phyloP scores from a whole-genome alignment of 2,888 invertebrate species.

The Cecidostiba fungosa region DNA sequence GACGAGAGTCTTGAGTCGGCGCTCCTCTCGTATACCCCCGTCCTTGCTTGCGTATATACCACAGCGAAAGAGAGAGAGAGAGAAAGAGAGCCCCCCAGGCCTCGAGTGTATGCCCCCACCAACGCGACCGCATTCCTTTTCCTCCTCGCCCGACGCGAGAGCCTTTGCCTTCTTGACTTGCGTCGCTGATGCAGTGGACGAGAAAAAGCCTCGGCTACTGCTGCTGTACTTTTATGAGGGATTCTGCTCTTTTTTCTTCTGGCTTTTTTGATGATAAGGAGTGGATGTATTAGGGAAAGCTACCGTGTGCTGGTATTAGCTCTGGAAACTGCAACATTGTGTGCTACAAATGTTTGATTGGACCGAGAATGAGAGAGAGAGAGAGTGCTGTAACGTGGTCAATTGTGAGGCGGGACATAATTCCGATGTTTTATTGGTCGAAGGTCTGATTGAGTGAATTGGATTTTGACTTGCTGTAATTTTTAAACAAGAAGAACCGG shows the following conservation, averaged over 20 bases:
- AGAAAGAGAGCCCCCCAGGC: conserved; percentile 20
- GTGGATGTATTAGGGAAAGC: too few relatives aligned
- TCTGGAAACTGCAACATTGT: too few relatives aligned
- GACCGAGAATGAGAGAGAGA: background rate
- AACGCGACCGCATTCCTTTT: conserved; percentile 81
- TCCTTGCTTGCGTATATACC: conserved; percentile 21
- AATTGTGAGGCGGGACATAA: background rate
- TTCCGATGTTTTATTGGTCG: background rate
- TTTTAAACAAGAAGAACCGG: too few relatives aligned
- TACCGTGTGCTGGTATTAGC: too few relatives aligned
- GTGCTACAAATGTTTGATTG: too few relatives aligned
- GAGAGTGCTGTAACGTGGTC: background rate
- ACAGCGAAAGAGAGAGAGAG: background rate
- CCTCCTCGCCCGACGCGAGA: conserved; percentile 43
- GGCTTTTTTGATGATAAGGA: too few relatives aligned
- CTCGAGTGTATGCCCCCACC: conserved; percentile 65
- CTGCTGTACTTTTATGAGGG: background rate
- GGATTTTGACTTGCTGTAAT: too few relatives aligned
- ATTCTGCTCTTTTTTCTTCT: background rate
- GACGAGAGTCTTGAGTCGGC: background rate
- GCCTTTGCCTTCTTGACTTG: conserved; percentile 28
- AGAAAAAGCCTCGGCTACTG: background rate
- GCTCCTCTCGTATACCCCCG: conserved; percentile 8
- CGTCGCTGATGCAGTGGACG: conserved; percentile 11
- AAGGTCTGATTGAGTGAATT: background rate